Base-by-base conservation (phyloP, 2,888 invertebrate species). In the Eucriotettix oculatus region DNA sequence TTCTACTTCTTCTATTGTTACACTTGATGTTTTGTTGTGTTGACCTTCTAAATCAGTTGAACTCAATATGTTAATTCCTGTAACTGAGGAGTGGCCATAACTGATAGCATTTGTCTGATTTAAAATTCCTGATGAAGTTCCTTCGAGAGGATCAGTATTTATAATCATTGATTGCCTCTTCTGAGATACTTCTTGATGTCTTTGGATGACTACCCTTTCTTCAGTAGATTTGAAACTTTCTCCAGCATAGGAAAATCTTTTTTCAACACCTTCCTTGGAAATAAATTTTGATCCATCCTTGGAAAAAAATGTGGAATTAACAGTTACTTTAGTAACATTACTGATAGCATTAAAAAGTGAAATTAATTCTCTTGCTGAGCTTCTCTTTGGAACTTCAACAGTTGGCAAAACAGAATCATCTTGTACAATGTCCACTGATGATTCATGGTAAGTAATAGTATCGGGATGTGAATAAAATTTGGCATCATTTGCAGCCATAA, bases 301-400 rank as follows among this genome's bases (percentile, higher is more conserved):
- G 9, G 75, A 71, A 61, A 79, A 78, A 63, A 79, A 74, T 52
- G 72, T 73, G 1, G 74, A 68, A 63, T 77, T 77, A 1, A 77
- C 78, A 5, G 77, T 77, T 12, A 78, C 76, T 68, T 75, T 79
- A 0, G 79, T 78, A 10, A 78, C 78, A 63, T 76, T 79, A n/a
- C 79, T 78, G 58, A 81, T 77, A 1, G 80, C 79, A 66, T 83
- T 82, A 69, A 83, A 83, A 70, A 82, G 79, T 0, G 81, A 79
- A 56, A 83, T 82, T 29, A 83, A 69, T 60, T 81, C 81, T 63
- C 76, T 72, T 0, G 81, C 71, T 41, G 67, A 66, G 69, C 71
- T 58, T 67, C 67, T 61, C 68, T 70, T 14, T 68, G 73, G 43
- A 68, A 69, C 29, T 63, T 71, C 64, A 68, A 70, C 63, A 68